Conservation (phyloP, 2,888 invertebrate genomes). For the Pheosia gnoma region DNA sequence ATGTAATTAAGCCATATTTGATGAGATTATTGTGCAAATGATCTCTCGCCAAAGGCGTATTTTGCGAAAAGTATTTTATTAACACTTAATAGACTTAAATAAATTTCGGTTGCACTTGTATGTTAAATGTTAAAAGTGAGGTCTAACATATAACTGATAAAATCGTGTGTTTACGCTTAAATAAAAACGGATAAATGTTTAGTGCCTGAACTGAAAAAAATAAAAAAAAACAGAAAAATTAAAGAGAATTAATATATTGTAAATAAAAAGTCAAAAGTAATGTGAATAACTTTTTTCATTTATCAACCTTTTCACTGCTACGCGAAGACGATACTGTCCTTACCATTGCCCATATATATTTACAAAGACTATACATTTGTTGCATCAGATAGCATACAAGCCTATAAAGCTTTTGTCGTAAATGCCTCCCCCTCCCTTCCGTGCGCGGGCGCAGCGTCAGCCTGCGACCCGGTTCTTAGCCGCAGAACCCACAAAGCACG, state of each 20-base stretch:
- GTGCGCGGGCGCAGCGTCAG: constrained; percentile 6
- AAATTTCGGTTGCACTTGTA: constrained; percentile 39
- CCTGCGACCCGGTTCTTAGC: constrained; percentile 47
- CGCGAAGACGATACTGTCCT: neutral
- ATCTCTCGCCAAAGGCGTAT: constrained; percentile 73
- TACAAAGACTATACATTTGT: too few species aligned
- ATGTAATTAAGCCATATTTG: constrained; percentile 61
- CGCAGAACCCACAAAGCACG: constrained; percentile 70
- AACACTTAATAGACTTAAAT: constrained; percentile 42
- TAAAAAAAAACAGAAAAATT: constrained; percentile 56
- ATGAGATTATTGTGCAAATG: constrained; percentile 69
- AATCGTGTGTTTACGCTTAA: constrained; percentile 60
- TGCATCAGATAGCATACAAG: too few species aligned
- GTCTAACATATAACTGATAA: constrained; percentile 52
- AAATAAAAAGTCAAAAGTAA: constrained; percentile 74
- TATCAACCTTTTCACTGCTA: constrained; percentile 10
- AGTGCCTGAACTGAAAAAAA: constrained; percentile 76
- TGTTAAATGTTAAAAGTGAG: constrained; percentile 62
- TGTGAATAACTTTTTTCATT: constrained; percentile 43
- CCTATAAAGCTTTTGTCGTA: too few species aligned
- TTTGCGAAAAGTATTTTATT: constrained; percentile 56
- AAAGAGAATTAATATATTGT: constrained; percentile 82
- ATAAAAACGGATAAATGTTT: constrained; percentile 56
- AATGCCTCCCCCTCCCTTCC: neutral
- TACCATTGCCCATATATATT: neutral